Conservation (phyloP, 2,113 vertebrate species). For the Cricetomys ansorgei region DNA sequence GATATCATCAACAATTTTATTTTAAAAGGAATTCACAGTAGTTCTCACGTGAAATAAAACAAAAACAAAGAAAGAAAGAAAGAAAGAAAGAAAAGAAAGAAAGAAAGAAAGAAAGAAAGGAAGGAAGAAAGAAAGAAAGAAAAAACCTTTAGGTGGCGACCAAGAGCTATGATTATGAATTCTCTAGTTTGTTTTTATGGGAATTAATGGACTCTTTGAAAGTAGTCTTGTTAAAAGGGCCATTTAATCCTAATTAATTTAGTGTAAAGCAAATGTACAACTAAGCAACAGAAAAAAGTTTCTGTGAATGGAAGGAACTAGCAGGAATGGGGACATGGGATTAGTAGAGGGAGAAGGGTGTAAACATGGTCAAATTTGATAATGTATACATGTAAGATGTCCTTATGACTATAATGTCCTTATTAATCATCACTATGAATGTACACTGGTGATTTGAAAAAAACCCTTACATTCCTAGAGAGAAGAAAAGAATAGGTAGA, state of each 20-base stretch:
- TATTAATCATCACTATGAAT: neutral
- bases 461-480: constrained; percentile 46
- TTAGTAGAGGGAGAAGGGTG: neutral
- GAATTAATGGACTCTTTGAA: constrained; percentile 74
- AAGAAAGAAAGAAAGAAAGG: too few relatives aligned
- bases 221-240: constrained; percentile 24
- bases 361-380: neutral
- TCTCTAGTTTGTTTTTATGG: constrained; percentile 65
- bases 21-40: constrained; percentile 67
- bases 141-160: constrained; percentile 90
- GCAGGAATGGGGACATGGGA: neutral
- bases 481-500: neutral
- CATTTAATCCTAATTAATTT: constrained; percentile 43
- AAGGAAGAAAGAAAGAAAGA: too few relatives aligned
- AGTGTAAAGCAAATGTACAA: constrained; percentile 46
- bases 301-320: neutral
- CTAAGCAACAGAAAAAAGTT: constrained; percentile 15
- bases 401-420: neutral
- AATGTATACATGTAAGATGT: too few relatives aligned
- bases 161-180: constrained; percentile 87
- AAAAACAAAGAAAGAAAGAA: too few relatives aligned
- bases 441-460: neutral
- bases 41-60: constrained; percentile 67
- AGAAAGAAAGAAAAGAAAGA: too few relatives aligned
- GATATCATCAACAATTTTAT: constrained; percentile 15